These are phyloP conservation scores for Frankliniella fusca DNA, from an alignment of 2,888 invertebrate species.

Conservation along the genomic window DNA sequence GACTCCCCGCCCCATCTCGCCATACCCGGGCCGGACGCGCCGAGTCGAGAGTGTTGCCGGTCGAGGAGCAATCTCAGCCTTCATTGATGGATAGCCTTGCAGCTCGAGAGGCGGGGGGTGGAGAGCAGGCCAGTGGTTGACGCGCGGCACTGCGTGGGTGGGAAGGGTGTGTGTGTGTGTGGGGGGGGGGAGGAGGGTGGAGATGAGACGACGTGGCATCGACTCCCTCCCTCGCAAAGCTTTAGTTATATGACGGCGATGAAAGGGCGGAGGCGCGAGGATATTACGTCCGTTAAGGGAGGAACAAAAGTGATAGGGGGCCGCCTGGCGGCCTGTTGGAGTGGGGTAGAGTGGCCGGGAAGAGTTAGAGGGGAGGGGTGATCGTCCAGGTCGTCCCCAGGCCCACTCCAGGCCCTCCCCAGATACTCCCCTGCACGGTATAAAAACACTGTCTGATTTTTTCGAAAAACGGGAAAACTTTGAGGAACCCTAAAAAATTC, in stretches of 20 bases:
- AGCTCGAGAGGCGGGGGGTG: not conserved
- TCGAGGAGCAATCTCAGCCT: no score
- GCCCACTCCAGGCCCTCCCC: no score
- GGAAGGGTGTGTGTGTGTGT: not conserved
- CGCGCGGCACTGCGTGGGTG: not conserved
- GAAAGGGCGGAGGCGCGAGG: not conserved
- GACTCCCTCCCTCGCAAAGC: not conserved
- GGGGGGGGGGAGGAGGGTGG: not conserved
- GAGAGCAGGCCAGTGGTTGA: not conserved
- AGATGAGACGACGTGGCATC: no score
- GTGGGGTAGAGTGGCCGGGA: slow-evolving; percentile 35
- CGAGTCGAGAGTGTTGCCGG: no score
- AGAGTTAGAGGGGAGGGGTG: slow-evolving; percentile 40
- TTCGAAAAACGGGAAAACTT: slow-evolving; percentile 42
- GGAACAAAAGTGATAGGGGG: not conserved
- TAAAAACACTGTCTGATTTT: no score
- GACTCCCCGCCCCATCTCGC: no score
- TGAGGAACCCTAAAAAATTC: no score
- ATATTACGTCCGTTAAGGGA: not conserved
- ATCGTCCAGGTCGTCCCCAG: no score
- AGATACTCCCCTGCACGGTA: no score
- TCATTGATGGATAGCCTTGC: not conserved
- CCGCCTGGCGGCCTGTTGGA: not conserved
- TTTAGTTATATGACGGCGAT: not conserved
- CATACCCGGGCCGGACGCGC: no score